Evolutionary conservation across 2,113 vertebrate genomes (phyloP), one percentile per base, ranked within the genome.

Genomic region (Epinephelus cyanopodus): DNA sequence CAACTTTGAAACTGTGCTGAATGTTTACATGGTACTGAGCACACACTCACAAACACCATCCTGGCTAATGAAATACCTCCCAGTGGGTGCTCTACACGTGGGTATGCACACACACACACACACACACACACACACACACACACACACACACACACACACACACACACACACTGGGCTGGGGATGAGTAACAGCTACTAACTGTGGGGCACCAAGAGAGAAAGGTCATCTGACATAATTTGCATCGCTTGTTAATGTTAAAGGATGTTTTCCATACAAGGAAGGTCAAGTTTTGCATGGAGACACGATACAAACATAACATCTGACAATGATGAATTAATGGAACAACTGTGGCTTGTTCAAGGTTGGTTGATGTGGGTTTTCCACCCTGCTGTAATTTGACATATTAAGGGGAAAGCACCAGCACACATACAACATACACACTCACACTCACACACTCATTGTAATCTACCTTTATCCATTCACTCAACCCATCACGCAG

Each of bases 141-240:
- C 66, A 52, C 25, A 18, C 11, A 25, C 25, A n/a, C 78, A 54
- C 68, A 77, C 33, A 8, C 66, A 53, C 66, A 52, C 25, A 18
- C 11, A 27, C 25, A 8, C 66, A 53, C 66, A 52, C 12, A 27
- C 25, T n/a, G 62, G 27, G 42, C 39, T 53, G 65, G 81, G 72
- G 73, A 78, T 85, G 86, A 89, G 76, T 68, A 89, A 84, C 83
- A 89, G 76, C 69, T 56, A 77, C 61, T 85, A 84, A 88, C 84
- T 71, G 79, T 85, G 78, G 76, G 72, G 60, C 82, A 86, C 73
- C 50, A 56, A 53, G 52, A 80, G 70, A 50, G 63, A 92, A 93
- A 92, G 90, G 89, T 92, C 85, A 88, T 77, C 80, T 90, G 82
- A 88, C 74, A 87, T 91, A 27, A 94, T 92, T 89, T 91, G 86